Conservation (phyloP, 92 coral and sea anemone genomes). For the Zoanthus sansibaricus region DNA sequence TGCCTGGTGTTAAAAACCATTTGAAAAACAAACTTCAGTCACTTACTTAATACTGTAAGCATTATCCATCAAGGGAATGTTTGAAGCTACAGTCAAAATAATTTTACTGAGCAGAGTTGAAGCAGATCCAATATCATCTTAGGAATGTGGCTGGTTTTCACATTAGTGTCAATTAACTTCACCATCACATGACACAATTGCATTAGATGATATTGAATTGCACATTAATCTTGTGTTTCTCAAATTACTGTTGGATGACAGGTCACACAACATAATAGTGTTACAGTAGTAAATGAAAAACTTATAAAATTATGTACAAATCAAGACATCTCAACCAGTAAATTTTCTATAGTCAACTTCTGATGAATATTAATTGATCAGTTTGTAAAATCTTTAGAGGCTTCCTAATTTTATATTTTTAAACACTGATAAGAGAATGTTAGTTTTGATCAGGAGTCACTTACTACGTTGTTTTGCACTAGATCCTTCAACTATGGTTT, state of each 20-base stretch:
- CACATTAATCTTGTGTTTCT: neutral
- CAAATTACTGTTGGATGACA: neutral
- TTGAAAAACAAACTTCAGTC: neutral
- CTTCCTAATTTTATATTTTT: too few relatives aligned
- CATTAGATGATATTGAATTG: neutral
- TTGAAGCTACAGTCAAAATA: neutral
- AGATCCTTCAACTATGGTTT: too few relatives aligned
- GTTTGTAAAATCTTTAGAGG: too few relatives aligned
- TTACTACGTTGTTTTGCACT: too few relatives aligned
- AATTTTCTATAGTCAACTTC: neutral
- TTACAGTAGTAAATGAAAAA: neutral
- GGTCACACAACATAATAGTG: neutral
- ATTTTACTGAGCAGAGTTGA: neutral
- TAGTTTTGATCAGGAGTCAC: too few relatives aligned
- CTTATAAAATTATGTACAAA: neutral
- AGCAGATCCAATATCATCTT: conserved; percentile 8
- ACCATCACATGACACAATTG: neutral
- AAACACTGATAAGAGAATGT: too few relatives aligned
- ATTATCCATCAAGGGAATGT: conserved; percentile 12
- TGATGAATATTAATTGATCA: neutral
- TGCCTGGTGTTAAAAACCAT: neutral
- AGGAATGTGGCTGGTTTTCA: neutral
- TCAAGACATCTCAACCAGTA: too few relatives aligned
- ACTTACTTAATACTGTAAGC: conserved; percentile 7
- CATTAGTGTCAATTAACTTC: neutral